Conservation (phyloP, 2,888 invertebrate genomes). For the Lepetodrilus schrolli region DNA sequence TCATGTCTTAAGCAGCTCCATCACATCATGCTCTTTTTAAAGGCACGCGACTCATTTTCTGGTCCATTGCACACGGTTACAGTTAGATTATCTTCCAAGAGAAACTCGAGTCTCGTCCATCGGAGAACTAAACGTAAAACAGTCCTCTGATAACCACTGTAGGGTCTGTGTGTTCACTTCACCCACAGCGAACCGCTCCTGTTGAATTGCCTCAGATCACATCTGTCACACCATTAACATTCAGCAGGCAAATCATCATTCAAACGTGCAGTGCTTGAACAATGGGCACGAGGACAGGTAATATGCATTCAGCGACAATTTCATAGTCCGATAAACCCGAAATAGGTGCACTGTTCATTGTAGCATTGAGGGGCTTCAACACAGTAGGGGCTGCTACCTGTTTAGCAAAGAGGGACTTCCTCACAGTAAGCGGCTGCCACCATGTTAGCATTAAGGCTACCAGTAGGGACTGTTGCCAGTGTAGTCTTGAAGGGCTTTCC, state of each 20-base stretch:
- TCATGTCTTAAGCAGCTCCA: background rate
- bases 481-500: no score
- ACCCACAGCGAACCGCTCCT: background rate
- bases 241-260: background rate
- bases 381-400: no score
- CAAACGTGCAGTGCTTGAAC: background rate
- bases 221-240: conserved; percentile 7
- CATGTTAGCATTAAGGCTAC: no score
- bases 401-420: no score
- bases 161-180: background rate
- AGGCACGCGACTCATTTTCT: conserved; percentile 10
- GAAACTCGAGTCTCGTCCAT: no score
- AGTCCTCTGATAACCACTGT: background rate
- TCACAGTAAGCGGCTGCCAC: no score
- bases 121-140: no score
- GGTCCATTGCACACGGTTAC: conserved; percentile 6
- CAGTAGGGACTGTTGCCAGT: no score
- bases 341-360: no score
- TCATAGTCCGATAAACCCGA: no score
- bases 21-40: background rate
- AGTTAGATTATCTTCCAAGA: background rate
- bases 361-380: no score
- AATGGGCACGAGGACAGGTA: background rate
- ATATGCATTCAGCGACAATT: no score
- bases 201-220: background rate